These are phyloP conservation scores for Mesorhabditis sp. DNA, from an alignment of 2,888 invertebrate species.

Conservation along the genomic window DNA sequence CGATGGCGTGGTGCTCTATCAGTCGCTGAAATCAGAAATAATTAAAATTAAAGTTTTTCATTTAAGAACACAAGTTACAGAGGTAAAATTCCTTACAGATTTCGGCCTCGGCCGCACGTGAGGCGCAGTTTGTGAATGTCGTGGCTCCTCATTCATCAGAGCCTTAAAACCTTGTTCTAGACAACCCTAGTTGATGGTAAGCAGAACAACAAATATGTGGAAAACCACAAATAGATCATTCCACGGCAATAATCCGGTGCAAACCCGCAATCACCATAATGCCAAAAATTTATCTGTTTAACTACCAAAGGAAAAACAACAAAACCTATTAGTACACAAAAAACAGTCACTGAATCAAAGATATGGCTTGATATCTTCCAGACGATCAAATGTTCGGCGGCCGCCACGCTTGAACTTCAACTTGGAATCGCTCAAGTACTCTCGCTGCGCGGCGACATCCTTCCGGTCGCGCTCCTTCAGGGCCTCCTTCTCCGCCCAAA, in stretches of 20 bases:
- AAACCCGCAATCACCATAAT: not conserved
- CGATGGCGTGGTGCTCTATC: not conserved
- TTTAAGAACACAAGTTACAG: no score
- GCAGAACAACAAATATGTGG: no score
- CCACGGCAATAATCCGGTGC: no score
- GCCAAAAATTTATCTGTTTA: not conserved
- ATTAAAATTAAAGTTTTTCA: not conserved
- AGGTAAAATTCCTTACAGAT: no score
- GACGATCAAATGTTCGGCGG: constrained; percentile 31
- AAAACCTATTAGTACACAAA: not conserved
- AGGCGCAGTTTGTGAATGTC: no score
- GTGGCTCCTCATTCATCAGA: no score
- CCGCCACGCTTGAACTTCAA: constrained; percentile 32
- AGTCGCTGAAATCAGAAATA: not conserved
- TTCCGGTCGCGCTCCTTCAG: constrained; percentile 35
- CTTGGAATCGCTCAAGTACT: constrained; percentile 29
- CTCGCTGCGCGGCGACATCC: constrained; percentile 20
- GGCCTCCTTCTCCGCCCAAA: constrained; percentile 53
- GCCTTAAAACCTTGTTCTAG: no score
- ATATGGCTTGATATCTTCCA: not conserved
- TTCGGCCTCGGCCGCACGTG: no score
- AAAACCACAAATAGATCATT: no score
- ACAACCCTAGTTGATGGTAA: no score
- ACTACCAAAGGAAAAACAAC: not conserved
- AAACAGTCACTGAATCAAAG: not conserved